A percentile compares a stretch with the other conserved stretches of the same genome.
Conservation (phyloP, 2,797 vertebrate genomes). For the Zonotrichia albicollis region DNA sequence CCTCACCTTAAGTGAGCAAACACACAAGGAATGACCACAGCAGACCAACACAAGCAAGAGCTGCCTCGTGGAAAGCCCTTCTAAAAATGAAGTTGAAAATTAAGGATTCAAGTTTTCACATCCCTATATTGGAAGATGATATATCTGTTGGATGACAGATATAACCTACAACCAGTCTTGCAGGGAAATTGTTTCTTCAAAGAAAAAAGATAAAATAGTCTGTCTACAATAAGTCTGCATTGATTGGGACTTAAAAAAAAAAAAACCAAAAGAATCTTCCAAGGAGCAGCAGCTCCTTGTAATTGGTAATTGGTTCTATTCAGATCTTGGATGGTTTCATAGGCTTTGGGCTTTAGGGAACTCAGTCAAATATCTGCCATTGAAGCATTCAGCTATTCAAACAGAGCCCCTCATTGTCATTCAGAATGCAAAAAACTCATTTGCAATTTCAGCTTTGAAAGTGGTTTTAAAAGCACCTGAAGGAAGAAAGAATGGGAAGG, state of each 20-base stretch:
- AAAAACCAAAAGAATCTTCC: background rate
- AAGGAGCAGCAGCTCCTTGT: constrained; percentile 1
- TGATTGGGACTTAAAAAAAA: background rate
- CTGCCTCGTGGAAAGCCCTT: background rate
- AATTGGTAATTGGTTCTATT: constrained; percentile 34
- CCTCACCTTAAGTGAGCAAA: background rate
- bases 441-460: constrained; percentile 60
- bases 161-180: background rate
- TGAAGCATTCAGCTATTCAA: constrained; percentile 48
- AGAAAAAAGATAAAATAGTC: background rate
- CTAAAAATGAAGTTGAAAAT: background rate
- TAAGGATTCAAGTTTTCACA: background rate
- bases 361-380: constrained; percentile 35
- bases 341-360: constrained; percentile 39
- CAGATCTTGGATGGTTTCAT: constrained; percentile 31
- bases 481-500: constrained; percentile 41
- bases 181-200: background rate
- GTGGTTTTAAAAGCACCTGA: constrained; percentile 42
- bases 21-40: background rate
- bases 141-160: background rate
- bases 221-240: background rate
- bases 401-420: constrained; percentile 50
- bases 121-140: background rate
- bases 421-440: constrained; percentile 12
- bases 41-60: background rate